Percentiles rank a stretch among this genome's conserved stretches.
These are phyloP conservation scores for Thaumetopoea pityocampa DNA, from an alignment of 1,140 invertebrate species.

Conservation along the genomic window DNA sequence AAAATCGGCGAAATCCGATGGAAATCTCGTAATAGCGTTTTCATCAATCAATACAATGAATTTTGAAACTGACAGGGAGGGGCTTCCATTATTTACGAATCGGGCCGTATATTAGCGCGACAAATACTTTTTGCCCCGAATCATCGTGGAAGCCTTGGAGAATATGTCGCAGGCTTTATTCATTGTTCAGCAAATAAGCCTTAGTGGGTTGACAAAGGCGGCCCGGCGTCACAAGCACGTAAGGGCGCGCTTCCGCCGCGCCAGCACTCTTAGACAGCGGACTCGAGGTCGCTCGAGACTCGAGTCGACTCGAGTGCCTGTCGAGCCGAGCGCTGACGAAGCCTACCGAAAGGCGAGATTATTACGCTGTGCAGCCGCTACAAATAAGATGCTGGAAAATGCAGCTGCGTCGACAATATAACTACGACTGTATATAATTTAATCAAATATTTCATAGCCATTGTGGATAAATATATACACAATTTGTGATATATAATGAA, in stretches of 20 bases:
- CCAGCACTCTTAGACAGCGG: slow-evolving; percentile 55
- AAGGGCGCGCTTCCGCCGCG: slow-evolving; percentile 69
- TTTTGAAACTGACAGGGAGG: slow-evolving; percentile 39
- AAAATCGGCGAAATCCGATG: slow-evolving; percentile 60
- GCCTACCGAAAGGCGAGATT: slow-evolving; percentile 63
- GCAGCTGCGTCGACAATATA: slow-evolving; percentile 5
- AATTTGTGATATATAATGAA: too few species aligned
- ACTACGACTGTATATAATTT: too few species aligned
- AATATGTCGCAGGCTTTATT: slow-evolving; percentile 60
- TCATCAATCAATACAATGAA: slow-evolving; percentile 64
- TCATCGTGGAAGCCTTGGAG: slow-evolving; percentile 33
- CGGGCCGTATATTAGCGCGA: slow-evolving; percentile 37
- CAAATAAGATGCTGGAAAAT: slow-evolving; percentile 51
- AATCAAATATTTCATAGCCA: too few species aligned
- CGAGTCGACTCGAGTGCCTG: slow-evolving; percentile 47
- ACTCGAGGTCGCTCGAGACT: slow-evolving; percentile 40
- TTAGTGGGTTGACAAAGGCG: slow-evolving; percentile 71
- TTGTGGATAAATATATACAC: too few species aligned
- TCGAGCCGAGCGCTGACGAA: slow-evolving; percentile 64
- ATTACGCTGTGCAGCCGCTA: slow-evolving; percentile 50
- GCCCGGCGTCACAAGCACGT: slow-evolving; percentile 61
- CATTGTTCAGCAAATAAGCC: slow-evolving; percentile 74
- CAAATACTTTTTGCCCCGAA: slow-evolving; percentile 31
- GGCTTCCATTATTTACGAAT: slow-evolving; percentile 41
- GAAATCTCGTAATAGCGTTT: slow-evolving; percentile 60